Conservation (phyloP, 2,888 invertebrate species). For the Deilephila porcellus region DNA sequence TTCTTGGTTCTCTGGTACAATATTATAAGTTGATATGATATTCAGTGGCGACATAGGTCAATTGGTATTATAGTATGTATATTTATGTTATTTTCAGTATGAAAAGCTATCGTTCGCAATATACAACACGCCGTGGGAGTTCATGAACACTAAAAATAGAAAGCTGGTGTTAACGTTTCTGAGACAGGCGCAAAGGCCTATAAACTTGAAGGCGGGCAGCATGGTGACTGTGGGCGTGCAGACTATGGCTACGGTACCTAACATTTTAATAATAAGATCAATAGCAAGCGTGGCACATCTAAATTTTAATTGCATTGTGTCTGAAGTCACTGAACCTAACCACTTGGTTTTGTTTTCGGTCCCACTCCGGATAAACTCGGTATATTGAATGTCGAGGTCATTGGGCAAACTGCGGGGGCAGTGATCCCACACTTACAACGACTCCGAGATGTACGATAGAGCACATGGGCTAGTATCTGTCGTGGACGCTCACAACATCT, state of each 20-base stretch:
- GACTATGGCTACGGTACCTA: constrained; percentile 43
- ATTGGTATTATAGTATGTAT: no score
- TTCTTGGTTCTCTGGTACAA: constrained; percentile 47
- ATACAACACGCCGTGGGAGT: constrained; percentile 44
- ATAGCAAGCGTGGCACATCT: no score
- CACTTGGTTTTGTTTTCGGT: no score
- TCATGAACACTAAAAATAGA: constrained; percentile 41
- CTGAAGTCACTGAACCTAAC: no score
- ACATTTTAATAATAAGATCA: not conserved
- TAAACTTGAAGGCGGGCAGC: constrained; percentile 42
- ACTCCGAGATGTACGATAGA: no score
- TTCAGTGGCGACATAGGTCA: not conserved
- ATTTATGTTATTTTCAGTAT: constrained; percentile 33
- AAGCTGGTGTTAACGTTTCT: constrained; percentile 40
- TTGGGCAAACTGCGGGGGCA: no score
- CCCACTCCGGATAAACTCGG: no score
- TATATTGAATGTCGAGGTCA: no score
- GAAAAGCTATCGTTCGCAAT: constrained; percentile 29
- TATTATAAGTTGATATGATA: not conserved
- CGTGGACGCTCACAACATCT: no score
- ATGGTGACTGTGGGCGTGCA: constrained; percentile 44
- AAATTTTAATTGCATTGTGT: no score
- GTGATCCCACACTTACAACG: no score
- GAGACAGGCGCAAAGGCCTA: constrained; percentile 37
- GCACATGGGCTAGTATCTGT: no score